phyloP scores from a whole-genome alignment of 2,113 vertebrate genomes.

The Taxidea taxus region DNA sequence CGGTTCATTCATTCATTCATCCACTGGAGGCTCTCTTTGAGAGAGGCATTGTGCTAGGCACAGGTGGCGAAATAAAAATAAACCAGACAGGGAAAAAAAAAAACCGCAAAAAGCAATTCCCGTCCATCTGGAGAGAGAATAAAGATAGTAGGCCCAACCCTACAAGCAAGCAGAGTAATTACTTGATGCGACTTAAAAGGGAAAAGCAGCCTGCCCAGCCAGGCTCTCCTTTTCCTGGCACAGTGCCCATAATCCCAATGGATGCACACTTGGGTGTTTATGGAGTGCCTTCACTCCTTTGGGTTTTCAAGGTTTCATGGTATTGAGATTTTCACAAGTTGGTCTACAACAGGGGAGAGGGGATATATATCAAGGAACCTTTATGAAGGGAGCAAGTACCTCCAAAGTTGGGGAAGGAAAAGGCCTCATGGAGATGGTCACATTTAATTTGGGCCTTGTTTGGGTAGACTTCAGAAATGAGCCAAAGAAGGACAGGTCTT shows the following conservation, averaged over 20 bases:
- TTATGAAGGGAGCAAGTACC: background rate
- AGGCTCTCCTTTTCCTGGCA: background rate
- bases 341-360: background rate
- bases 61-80: constrained; percentile 63
- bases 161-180: background rate
- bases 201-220: background rate
- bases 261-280: background rate
- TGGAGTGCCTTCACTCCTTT: background rate
- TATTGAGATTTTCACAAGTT: background rate
- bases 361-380: background rate
- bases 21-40: background rate
- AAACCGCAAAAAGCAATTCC: constrained; percentile 20
- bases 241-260: background rate
- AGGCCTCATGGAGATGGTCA: background rate
- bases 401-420: background rate
- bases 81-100: constrained; percentile 46
- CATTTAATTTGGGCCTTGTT: background rate
- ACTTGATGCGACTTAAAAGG: constrained; percentile 7
- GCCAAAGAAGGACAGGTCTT: background rate
- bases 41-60: constrained; percentile 28
- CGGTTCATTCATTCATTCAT: background rate
- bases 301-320: background rate
- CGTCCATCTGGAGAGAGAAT: constrained; percentile 50
- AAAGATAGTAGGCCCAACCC: constrained; percentile 27
- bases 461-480: constrained; percentile 29